A percentile compares a stretch with the other conserved stretches of the same genome.
Conservation (phyloP, 2,797 vertebrate species). For the Meda fulgida region DNA sequence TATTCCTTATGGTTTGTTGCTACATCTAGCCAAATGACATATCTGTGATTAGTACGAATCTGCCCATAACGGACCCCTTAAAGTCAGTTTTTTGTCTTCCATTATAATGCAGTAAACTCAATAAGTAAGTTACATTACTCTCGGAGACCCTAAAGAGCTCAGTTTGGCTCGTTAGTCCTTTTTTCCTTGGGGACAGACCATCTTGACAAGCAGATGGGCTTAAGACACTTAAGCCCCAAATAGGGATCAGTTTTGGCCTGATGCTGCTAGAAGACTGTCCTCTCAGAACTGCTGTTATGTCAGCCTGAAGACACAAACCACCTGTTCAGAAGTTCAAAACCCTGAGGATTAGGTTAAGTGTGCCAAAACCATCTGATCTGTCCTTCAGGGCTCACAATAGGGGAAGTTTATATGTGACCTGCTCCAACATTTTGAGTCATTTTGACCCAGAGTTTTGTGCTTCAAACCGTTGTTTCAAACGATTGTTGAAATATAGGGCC, state of each 20-base stretch:
- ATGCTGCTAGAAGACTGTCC: constrained; percentile 8
- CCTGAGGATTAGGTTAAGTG: constrained; percentile 19
- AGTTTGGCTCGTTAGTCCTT: not conserved
- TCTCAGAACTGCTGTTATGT: constrained; percentile 33
- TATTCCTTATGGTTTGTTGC: not conserved
- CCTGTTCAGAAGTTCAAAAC: constrained; percentile 37
- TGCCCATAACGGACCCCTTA: not conserved
- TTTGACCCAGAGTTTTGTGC: not conserved
- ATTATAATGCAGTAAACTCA: not conserved
- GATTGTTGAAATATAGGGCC: not conserved
- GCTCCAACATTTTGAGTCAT: not conserved
- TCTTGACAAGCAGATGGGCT: constrained; percentile 50
- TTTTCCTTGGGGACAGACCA: not conserved
- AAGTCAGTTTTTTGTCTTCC: not conserved
- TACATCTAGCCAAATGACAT: not conserved
- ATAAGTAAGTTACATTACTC: not conserved
- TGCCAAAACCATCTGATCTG: not conserved
- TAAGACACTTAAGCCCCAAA: constrained; percentile 39
- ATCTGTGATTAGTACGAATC: not conserved
- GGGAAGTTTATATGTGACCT: not conserved
- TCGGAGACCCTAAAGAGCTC: constrained; percentile 4
- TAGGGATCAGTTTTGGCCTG: constrained; percentile 34
- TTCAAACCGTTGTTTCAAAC: not conserved
- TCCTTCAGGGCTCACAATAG: not conserved
- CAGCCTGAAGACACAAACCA: constrained; percentile 38